Evolutionary conservation across 2,113 vertebrate species (phyloP), one percentile per base, ranked within the genome.

Genomic region (Syrmaticus mikado): DNA sequence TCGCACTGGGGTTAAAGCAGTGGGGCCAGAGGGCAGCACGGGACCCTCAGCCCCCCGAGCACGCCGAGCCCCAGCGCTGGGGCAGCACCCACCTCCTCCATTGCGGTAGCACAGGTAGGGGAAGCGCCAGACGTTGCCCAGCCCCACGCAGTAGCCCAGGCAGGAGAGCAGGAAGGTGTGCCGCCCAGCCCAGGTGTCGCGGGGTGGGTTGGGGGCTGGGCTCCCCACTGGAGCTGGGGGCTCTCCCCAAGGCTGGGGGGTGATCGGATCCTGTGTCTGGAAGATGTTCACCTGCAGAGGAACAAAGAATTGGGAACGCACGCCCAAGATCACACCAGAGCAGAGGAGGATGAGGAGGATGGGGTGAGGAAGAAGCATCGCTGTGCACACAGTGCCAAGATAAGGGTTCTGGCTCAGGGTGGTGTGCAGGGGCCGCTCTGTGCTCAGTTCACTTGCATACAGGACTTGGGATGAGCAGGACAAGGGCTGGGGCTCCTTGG

Each of bases 61-160:
- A 34, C 0, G 1, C 5, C 7, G 36, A 34, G 45, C 45, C 45
- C 80, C 25, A 21, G 21, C 4, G 28, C 58, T 1, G 1, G 11
- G 11, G 36, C 6, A 10, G n/a, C 28, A 75, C 98, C 97, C 87
- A 98, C 98, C 98, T 97, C 98, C 98, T 88, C 98, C 98, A 6
- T 98, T 98, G 70, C 98, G 98, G 89, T 98, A 98, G 93, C 99
- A 99, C 96, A 99, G 96, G 96, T 99, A 99, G 22, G 99, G 99
- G 92, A 99, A 99, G 91, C 98, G 98, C 99, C 99, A 99, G 91
- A 99, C 97, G 25, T 99, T 99, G 50, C 98, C 99, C 53, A 99
- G 97, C 34, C 99, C 99, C 64, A 99, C 98, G 0, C 98, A 99
- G 96, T 98, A 99, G 96, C 99, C 98, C 90, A 98, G 88, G 80